Percentiles rank a stretch among this genome's conserved stretches.
Evolutionary conservation across 1,140 invertebrate genomes (phyloP).

Genomic region (Sitodiplosis mosellana): DNA sequence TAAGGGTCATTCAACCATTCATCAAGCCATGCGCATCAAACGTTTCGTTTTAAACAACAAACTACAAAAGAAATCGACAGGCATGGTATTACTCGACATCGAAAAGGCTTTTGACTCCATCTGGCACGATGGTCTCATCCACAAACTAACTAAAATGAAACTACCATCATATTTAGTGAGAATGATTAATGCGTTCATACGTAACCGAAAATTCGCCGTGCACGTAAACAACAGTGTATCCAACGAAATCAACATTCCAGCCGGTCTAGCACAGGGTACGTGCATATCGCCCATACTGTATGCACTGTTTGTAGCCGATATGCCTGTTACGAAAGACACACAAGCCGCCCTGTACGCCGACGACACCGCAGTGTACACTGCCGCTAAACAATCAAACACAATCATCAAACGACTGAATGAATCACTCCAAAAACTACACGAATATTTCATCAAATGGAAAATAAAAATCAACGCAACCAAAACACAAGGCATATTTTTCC

Average conservation of each 20-base stretch:
- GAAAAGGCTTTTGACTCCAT: constrained; percentile 19
- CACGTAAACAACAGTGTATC: constrained; percentile 5
- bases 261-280: constrained; percentile 18
- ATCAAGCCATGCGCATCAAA: constrained; percentile 17
- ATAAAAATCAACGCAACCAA: not conserved
- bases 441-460: not conserved
- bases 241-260: constrained; percentile 5
- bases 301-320: constrained; percentile 12
- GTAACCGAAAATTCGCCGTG: constrained; percentile 9
- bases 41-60: constrained; percentile 13
- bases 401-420: not conserved
- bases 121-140: constrained; percentile 16
- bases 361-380: constrained; percentile 8
- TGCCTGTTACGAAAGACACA: constrained; percentile 7
- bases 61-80: constrained; percentile 12
- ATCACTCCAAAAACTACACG: not conserved
- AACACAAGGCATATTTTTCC: not conserved
- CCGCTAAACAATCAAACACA: constrained; percentile 1
- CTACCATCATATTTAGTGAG: constrained; percentile 9
- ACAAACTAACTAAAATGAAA: constrained; percentile 10
- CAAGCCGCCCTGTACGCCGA: constrained; percentile 12
- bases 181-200: constrained; percentile 7
- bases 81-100: constrained; percentile 14
- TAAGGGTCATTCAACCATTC: no score
- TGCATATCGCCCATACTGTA: constrained; percentile 14